phyloP scores from a whole-genome alignment of 2,888 invertebrate genomes.

The Hartigia nigra region DNA sequence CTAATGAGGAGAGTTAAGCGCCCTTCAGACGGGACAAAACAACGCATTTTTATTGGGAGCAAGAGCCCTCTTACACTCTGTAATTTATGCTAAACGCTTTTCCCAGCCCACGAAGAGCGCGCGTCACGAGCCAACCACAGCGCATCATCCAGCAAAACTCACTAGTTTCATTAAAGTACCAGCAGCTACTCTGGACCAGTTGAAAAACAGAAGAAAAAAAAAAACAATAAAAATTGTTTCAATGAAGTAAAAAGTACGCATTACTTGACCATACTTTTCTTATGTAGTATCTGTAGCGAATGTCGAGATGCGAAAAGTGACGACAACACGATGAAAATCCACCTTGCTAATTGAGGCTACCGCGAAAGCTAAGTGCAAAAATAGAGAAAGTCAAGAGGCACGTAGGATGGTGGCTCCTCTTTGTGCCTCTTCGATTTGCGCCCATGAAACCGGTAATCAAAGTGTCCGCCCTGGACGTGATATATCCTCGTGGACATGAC shows the following conservation, averaged over 20 bases:
- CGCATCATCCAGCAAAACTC: constrained; percentile 47
- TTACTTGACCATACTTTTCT: constrained; percentile 38
- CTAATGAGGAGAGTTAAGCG: constrained; percentile 56
- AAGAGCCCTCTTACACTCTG: constrained; percentile 29
- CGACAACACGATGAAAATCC: constrained; percentile 67
- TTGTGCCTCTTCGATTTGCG: constrained; percentile 44
- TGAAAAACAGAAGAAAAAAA: not conserved
- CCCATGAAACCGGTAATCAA: constrained; percentile 62
- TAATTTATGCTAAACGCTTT: constrained; percentile 58
- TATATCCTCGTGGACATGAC: constrained; percentile 49
- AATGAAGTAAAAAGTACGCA: constrained; percentile 68
- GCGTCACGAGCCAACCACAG: constrained; percentile 24
- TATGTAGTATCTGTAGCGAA: not conserved
- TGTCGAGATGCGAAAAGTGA: constrained; percentile 23
- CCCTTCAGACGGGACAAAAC: constrained; percentile 43
- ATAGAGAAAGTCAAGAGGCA: not conserved
- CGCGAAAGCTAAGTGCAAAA: constrained; percentile 4
- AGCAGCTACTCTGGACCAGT: not conserved
- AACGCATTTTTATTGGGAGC: constrained; percentile 47
- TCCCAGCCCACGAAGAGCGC: constrained; percentile 27
- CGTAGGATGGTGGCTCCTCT: constrained; percentile 12
- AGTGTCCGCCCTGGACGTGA: constrained; percentile 59
- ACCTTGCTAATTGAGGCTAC: constrained; percentile 55
- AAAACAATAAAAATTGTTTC: constrained; percentile 68
- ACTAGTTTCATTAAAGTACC: constrained; percentile 68